Evolutionary conservation across 2,888 invertebrate species (phyloP).

Genomic region (Mesopsocus fuscifrons): DNA sequence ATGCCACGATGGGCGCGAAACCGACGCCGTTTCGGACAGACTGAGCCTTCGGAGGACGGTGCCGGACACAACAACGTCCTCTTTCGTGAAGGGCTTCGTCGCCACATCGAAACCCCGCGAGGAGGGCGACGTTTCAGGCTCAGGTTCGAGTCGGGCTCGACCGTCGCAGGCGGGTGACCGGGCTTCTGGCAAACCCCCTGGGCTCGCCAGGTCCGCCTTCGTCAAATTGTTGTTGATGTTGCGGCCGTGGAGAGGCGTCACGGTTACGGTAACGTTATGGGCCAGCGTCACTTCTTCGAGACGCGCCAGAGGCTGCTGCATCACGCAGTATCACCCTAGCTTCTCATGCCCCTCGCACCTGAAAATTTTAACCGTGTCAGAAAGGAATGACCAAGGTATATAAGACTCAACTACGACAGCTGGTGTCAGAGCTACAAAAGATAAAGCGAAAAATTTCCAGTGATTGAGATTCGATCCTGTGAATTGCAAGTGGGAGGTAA

Average conservation of each 20-base stretch:
- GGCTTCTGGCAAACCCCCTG: conserved; percentile 1
- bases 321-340: too few relatives aligned
- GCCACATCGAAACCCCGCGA: background rate
- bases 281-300: conserved; percentile 3
- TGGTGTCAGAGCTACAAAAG: too few relatives aligned
- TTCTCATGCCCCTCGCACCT: too few relatives aligned
- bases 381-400: too few relatives aligned
- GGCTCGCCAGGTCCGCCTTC: conserved; percentile 2
- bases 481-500: too few relatives aligned
- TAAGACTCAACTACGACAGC: too few relatives aligned
- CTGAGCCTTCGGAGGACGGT: background rate
- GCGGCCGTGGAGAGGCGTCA: background rate
- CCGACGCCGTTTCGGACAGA: background rate
- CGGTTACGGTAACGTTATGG: conserved; percentile 1
- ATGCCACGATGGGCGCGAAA: conserved; percentile 44
- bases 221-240: conserved; percentile 4
- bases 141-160: background rate
- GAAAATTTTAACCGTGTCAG: too few relatives aligned
- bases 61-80: background rate
- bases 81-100: background rate
- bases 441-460: too few relatives aligned
- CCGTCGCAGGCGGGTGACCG: conserved; percentile 5
- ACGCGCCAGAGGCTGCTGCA: conserved; percentile 2
- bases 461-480: too few relatives aligned
- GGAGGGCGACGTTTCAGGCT: background rate